A percentile compares a stretch with the other conserved stretches of the same genome.
phyloP scores from a whole-genome alignment of 2,888 invertebrate species.

The Nysson spinosus region DNA sequence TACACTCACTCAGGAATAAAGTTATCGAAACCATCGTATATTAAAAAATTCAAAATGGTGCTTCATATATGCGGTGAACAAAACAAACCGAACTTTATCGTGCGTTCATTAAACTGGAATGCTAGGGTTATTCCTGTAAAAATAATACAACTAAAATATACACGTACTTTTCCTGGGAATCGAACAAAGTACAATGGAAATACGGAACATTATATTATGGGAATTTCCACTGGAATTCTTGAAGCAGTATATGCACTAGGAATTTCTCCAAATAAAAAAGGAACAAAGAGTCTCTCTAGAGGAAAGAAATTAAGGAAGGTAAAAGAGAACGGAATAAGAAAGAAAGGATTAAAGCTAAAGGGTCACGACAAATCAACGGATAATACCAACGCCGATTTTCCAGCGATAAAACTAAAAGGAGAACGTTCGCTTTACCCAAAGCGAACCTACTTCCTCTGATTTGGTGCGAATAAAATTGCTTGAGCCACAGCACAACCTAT shows the following conservation, averaged over 20 bases:
- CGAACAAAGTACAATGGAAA: background rate
- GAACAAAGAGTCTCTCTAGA: background rate
- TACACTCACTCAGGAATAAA: no score
- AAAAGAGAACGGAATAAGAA: background rate
- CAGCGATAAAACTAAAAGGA: constrained; percentile 16
- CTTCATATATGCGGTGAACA: no score
- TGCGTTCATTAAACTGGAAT: no score
- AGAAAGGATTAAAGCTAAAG: background rate
- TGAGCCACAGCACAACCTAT: background rate
- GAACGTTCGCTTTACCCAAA: constrained; percentile 4
- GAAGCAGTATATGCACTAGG: constrained; percentile 12
- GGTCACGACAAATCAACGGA: constrained; percentile 20
- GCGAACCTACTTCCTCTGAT: constrained; percentile 8
- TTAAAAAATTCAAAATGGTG: no score
- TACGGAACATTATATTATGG: constrained; percentile 5
- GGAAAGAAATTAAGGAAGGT: background rate
- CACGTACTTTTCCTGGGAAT: constrained; percentile 26
- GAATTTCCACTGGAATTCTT: constrained; percentile 8
- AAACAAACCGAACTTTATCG: no score
- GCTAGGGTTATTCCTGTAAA: no score
- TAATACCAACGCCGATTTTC: constrained; percentile 23
- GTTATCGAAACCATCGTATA: no score
- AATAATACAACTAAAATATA: background rate
- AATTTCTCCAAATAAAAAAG: constrained; percentile 15
- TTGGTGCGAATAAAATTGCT: constrained; percentile 9